Conservation (phyloP, 2,888 invertebrate genomes). For the Cantharis nigra region DNA sequence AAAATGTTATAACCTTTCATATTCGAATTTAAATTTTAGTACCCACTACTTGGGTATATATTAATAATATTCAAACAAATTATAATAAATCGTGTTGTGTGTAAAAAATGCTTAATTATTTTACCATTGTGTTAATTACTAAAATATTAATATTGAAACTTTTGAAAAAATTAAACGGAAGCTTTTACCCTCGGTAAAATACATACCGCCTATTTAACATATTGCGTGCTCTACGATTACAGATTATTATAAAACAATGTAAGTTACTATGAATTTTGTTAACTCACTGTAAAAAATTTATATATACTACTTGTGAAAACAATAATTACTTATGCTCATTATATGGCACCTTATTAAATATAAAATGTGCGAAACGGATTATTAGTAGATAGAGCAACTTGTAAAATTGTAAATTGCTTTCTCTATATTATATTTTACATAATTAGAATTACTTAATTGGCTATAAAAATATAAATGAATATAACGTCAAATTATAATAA, state of each 20-base stretch:
- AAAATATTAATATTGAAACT: slow-evolving; percentile 1
- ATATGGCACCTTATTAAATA: slow-evolving; percentile 12
- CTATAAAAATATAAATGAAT: neutral
- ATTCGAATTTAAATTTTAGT: slow-evolving; percentile 22
- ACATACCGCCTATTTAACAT: slow-evolving; percentile 25
- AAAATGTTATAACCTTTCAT: slow-evolving; percentile 30
- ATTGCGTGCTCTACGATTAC: slow-evolving; percentile 40
- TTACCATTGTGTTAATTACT: neutral
- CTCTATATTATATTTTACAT: neutral
- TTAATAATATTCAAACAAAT: slow-evolving; percentile 2
- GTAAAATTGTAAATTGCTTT: slow-evolving; percentile 19
- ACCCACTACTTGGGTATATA: neutral
- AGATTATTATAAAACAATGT: slow-evolving; percentile 43
- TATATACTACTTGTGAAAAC: slow-evolving; percentile 45
- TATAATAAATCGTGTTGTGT: neutral
- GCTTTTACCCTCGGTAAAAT: slow-evolving; percentile 17
- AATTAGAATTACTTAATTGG: slow-evolving; percentile 1
- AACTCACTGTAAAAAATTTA: slow-evolving; percentile 43
- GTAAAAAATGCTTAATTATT: neutral
- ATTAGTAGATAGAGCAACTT: slow-evolving; percentile 11
- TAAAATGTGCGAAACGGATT: slow-evolving; percentile 20
- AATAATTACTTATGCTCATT: slow-evolving; percentile 11
- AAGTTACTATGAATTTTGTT: slow-evolving; percentile 43
- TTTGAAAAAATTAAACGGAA: slow-evolving; percentile 20
- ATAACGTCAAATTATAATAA: neutral